These are phyloP conservation scores for Forbesichthys agassizii DNA, from an alignment of 2,113 vertebrate genomes.

Conservation along the genomic window DNA sequence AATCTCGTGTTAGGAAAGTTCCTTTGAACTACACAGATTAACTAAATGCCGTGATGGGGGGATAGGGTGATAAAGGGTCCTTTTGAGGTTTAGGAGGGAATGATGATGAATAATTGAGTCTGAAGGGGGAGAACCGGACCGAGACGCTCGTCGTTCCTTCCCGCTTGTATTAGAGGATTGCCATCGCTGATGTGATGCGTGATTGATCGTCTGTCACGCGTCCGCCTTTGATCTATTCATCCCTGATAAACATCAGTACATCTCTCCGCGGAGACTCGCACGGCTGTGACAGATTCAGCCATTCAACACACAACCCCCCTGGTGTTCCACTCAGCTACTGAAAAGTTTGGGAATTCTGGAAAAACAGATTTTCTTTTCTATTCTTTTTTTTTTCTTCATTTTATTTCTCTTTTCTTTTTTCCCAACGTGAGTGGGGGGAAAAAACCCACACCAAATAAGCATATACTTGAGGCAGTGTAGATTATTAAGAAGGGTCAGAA, in stretches of 20 bases:
- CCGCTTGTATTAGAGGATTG: conserved; percentile 76
- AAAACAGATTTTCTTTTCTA: conserved; percentile 26
- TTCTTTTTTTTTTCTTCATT: conserved; percentile 14
- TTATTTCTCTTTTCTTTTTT: conserved; percentile 1
- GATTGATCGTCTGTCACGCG: conserved; percentile 70
- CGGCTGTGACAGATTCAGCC: conserved; percentile 40
- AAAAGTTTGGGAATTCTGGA: conserved; percentile 24
- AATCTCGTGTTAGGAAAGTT: conserved; percentile 58
- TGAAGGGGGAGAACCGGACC: conserved; percentile 37
- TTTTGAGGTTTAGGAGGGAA: conserved; percentile 72
- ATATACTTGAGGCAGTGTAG: no score
- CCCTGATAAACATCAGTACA: conserved; percentile 69
- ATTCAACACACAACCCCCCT: conserved; percentile 45
- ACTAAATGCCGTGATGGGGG: conserved; percentile 64
- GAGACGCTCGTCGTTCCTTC: conserved; percentile 57
- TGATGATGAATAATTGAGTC: conserved; percentile 76
- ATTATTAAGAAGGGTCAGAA: no score
- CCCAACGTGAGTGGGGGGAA: no score
- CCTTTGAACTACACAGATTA: conserved; percentile 57
- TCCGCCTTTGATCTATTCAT: conserved; percentile 68
- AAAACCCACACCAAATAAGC: no score
- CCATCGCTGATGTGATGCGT: conserved; percentile 65
- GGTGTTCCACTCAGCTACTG: conserved; percentile 23
- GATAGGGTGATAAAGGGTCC: conserved; percentile 64
- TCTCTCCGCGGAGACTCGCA: conserved; percentile 64